Conservation (phyloP, 1,140 invertebrate genomes). For the Aethina tumida region DNA sequence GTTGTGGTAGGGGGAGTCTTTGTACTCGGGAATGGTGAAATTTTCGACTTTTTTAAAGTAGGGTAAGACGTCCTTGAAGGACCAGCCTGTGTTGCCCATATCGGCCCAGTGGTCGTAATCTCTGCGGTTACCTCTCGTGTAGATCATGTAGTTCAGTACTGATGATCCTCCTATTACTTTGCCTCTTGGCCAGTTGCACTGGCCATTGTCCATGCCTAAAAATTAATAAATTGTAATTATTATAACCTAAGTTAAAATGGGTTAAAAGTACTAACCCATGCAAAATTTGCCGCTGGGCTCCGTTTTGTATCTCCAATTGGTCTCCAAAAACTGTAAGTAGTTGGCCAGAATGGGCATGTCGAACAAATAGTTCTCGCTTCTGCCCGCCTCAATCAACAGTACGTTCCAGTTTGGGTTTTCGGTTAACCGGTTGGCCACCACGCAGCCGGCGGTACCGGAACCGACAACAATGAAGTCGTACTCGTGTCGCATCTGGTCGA, state of each 20-base stretch:
- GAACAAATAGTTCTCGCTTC: conserved; percentile 48
- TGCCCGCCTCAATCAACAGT: conserved; percentile 46
- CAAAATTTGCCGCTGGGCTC: conserved; percentile 42
- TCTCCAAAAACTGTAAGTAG: conserved; percentile 47
- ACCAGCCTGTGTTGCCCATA: conserved; percentile 71
- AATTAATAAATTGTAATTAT: too few relatives aligned
- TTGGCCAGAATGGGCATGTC: conserved; percentile 55
- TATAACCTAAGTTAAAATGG: too few relatives aligned
- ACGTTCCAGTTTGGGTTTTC: conserved; percentile 43
- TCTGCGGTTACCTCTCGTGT: conserved; percentile 62
- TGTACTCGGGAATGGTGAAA: conserved; percentile 45
- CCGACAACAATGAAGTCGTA: conserved; percentile 51
- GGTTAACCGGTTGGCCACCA: conserved; percentile 48
- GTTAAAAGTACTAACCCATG: too few relatives aligned
- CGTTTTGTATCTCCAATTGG: conserved; percentile 51
- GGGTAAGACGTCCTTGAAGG: conserved; percentile 67
- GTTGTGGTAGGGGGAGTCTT: conserved; percentile 45
- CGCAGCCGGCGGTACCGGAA: conserved; percentile 54
- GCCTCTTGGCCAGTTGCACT: conserved; percentile 62
- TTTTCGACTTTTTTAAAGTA: conserved; percentile 76
- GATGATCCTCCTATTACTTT: conserved; percentile 78
- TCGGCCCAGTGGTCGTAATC: conserved; percentile 72
- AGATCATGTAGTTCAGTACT: conserved; percentile 86
- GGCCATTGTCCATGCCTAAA: conserved; percentile 39
- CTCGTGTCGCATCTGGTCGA: conserved; percentile 34